Conservation (phyloP, 2,113 vertebrate genomes). For the Myocastor coypus region DNA sequence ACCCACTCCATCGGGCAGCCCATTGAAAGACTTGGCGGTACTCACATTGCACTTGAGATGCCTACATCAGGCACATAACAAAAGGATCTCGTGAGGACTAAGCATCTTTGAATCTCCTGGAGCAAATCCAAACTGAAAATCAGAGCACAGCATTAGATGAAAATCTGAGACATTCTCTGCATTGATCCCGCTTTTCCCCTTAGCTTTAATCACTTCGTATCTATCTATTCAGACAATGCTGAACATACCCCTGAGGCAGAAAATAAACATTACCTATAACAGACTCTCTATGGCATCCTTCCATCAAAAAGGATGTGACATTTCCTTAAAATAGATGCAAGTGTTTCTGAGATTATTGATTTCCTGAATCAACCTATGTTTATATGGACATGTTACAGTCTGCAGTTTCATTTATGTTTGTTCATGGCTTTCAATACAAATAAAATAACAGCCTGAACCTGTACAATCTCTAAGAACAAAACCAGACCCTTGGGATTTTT, state of each 20-base stretch:
- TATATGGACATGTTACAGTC: not conserved
- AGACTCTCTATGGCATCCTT: not conserved
- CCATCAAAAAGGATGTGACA: not conserved
- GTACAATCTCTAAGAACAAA: not conserved
- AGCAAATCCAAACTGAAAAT: not conserved
- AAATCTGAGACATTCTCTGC: not conserved
- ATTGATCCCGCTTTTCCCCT: not conserved
- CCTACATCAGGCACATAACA: not conserved
- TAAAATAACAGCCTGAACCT: not conserved
- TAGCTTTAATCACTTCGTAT: not conserved
- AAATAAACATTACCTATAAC: not conserved
- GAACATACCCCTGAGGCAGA: not conserved
- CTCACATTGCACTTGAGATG: not conserved
- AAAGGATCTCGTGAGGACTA: not conserved
- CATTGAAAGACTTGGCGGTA: not conserved
- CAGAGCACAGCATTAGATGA: not conserved
- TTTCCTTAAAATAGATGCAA: not conserved
- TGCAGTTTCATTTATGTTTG: not conserved
- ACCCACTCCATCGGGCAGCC: not conserved
- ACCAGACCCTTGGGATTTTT: not conserved
- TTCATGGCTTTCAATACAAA: not conserved
- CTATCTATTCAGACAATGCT: accelerated
- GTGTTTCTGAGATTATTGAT: not conserved
- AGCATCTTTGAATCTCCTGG: no score
- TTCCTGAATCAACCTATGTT: not conserved